Conservation (phyloP, 2,113 vertebrate species). For the Alouatta palliata region DNA sequence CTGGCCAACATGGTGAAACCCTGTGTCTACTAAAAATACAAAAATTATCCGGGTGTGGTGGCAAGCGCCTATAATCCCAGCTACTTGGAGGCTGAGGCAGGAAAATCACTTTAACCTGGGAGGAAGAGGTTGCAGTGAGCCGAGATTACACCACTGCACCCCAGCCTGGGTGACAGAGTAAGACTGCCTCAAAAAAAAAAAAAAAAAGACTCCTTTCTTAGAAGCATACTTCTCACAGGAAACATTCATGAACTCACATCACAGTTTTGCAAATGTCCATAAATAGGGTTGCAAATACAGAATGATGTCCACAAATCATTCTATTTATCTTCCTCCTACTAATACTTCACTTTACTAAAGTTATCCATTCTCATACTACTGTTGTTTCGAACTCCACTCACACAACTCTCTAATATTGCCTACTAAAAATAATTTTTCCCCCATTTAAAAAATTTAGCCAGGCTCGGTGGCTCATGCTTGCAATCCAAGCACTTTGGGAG, state of each 20-base stretch:
- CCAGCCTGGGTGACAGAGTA: no score
- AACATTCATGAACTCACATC: conserved; percentile 35
- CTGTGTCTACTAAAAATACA: no score
- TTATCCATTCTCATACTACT: neutral
- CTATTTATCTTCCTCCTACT: neutral
- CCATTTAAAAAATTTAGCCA: neutral
- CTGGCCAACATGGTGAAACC: no score
- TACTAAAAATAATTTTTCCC: neutral
- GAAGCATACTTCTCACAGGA: conserved; percentile 26
- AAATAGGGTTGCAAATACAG: conserved; percentile 16
- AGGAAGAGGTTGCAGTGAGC: no score
- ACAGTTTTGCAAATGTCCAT: conserved; percentile 30
- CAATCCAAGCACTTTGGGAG: no score
- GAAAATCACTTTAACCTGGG: no score
- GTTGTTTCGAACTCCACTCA: neutral
- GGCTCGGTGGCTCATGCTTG: neutral
- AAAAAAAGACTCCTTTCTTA: neutral
- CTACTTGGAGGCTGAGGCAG: no score
- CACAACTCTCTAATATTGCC: neutral
- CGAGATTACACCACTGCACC: no score
- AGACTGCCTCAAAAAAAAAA: no score
- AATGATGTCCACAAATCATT: neutral
- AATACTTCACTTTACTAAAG: neutral
- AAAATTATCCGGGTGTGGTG: no score
- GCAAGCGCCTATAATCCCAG: no score